Base-by-base conservation (phyloP, 2,113 vertebrate genomes). In the Odobenus rosmarus region DNA sequence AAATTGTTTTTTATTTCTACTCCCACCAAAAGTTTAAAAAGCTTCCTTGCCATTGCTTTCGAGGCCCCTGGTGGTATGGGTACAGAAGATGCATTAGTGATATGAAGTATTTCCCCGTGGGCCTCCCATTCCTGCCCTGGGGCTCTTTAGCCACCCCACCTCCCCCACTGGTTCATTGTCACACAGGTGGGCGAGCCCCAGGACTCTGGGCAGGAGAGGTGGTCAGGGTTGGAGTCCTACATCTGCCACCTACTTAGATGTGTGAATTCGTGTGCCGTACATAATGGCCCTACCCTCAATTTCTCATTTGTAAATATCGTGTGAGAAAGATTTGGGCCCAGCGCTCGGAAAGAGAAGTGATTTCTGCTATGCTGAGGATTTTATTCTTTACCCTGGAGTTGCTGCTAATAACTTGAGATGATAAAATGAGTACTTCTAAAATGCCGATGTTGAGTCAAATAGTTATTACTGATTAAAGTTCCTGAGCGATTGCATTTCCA, bases 1-100 rank as follows among this genome's bases (percentile, higher is more conserved):
- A 11, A 26, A 19, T 39, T 33, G 49, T 18, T 82, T 95, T 85
- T 55, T 81, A 83, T 89, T 96, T 96, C 55, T 64, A 23, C 39
- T 81, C 21, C 9, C 51, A 74, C n/a, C 39, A 33, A 11, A 90
- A 24, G 24, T 57, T 21, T 67, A 51, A 26, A 36, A 76, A 18
- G 5, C 15, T 64, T 71, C 16, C 10, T 93, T 64, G 14, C 55
- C 21, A 7, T 88, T 49, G 33, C 8, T 49, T 57, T 64, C 28
- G 39, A 42, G 24, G 31, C 12, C 4, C 51, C 36, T 28, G 31
- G 53, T 42, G 33, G 31, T 36, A 36, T 6, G 39, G 16, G 59
- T 6, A 10, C 57, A 18, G 55, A 53, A 23, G 49, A 74, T 7
- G 14, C 1, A 1, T 81, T 31, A 31, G 12, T 46, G 77, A 28